A percentile compares a stretch with the other conserved stretches of the same genome.
Evolutionary conservation across 2,797 vertebrate genomes (phyloP).

Genomic region (Falco naumanni): DNA sequence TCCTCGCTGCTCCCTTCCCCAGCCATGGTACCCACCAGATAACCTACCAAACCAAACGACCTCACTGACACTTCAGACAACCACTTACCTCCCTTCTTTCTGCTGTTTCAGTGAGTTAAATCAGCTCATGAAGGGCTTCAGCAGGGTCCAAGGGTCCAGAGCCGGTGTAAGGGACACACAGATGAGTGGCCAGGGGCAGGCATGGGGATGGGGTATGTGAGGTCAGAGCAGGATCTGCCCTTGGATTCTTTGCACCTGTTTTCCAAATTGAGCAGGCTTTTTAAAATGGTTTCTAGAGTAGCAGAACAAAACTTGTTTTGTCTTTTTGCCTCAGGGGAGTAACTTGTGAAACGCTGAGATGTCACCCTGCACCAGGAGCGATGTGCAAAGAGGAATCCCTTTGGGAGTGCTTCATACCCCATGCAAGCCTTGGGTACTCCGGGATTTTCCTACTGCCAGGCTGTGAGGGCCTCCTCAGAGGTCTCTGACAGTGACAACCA

Average conservation of each 20-base stretch:
- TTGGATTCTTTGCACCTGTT: neutral
- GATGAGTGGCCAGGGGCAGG: too few species aligned
- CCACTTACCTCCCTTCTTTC: neutral
- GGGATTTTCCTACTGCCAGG: neutral
- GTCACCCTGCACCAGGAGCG: rapidly evolving
- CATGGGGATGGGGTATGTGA: neutral
- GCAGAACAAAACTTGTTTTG: neutral
- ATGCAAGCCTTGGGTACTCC: neutral
- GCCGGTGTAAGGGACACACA: neutral
- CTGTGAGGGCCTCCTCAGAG: neutral
- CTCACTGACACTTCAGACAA: neutral
- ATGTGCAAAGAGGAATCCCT: neutral
- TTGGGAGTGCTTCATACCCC: neutral
- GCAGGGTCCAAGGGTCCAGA: neutral
- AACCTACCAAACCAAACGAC: neutral
- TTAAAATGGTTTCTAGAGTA: neutral
- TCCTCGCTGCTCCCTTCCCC: neutral
- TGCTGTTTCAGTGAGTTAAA: neutral
- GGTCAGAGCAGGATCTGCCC: neutral
- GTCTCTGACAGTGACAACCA: neutral
- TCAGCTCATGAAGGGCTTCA: neutral
- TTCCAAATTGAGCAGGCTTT: neutral
- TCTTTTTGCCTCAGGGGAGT: neutral
- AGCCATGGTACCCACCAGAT: rapidly evolving
- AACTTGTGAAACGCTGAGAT: neutral